These are phyloP conservation scores for Neogobius melanostomus DNA, from an alignment of 2,113 vertebrate species.

Conservation along the genomic window DNA sequence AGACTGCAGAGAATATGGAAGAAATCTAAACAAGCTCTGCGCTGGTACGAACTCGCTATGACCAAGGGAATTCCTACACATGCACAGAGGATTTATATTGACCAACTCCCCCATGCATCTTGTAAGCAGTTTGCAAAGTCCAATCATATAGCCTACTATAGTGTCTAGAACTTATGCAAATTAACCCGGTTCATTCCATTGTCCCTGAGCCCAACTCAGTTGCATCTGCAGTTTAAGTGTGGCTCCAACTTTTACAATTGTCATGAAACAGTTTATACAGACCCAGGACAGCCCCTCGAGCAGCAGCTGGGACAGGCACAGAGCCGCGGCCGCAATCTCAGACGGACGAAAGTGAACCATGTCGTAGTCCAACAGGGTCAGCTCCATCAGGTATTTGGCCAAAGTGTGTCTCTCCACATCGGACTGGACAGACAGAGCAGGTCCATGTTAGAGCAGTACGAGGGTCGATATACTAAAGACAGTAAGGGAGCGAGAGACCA, in stretches of 20 bases:
- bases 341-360: slow-evolving; percentile 92
- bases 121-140: too few relatives aligned
- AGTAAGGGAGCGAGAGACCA: background rate
- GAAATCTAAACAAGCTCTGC: background rate
- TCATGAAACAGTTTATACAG: slow-evolving; percentile 37
- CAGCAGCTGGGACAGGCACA: slow-evolving; percentile 87
- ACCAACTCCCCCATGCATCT: too few relatives aligned
- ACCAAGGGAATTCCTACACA: too few relatives aligned
- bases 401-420: slow-evolving; percentile 87
- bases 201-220: too few relatives aligned
- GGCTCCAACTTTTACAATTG: too few relatives aligned
- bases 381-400: slow-evolving; percentile 93
- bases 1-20: slow-evolving; percentile 54
- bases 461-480: too few relatives aligned
- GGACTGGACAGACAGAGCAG: slow-evolving; percentile 69
- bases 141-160: too few relatives aligned
- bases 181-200: too few relatives aligned
- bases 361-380: slow-evolving; percentile 90
- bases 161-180: too few relatives aligned
- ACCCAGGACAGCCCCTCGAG: slow-evolving; percentile 85
- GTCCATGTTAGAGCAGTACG: background rate
- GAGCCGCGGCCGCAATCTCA: slow-evolving; percentile 85
- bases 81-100: too few relatives aligned
- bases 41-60: too few relatives aligned
- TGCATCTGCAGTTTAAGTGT: too few relatives aligned